Percentiles rank a stretch among this genome's conserved stretches.
phyloP scores from a whole-genome alignment of 1,140 invertebrate genomes.

The Trichoplusia ni region DNA sequence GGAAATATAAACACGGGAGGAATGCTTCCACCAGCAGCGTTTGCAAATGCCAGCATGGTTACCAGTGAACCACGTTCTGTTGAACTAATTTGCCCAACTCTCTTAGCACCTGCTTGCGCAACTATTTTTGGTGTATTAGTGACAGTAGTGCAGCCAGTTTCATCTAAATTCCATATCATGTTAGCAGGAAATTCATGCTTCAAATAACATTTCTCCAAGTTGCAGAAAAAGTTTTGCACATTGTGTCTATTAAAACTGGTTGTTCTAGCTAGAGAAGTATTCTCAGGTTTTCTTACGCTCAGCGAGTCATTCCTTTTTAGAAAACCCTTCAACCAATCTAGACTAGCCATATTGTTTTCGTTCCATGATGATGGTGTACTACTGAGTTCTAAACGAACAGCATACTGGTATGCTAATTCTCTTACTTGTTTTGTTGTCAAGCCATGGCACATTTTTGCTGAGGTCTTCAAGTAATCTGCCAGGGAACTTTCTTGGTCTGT shows the following conservation, averaged over 20 bases:
- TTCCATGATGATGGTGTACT: conserved; percentile 25
- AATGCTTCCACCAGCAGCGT: conserved; percentile 63
- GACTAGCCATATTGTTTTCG: conserved; percentile 30
- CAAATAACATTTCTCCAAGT: neutral
- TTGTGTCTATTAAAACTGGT: neutral
- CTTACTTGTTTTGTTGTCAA: conserved; percentile 35
- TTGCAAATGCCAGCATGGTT: conserved; percentile 59
- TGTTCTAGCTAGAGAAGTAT: neutral
- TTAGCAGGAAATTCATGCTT: neutral
- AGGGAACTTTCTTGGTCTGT: conserved; percentile 33
- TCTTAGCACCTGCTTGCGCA: conserved; percentile 61
- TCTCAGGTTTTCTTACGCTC: conserved; percentile 24
- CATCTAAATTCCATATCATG: neutral
- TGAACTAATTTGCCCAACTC: conserved; percentile 68
- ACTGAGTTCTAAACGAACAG: conserved; percentile 32
- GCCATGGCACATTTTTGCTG: conserved; percentile 35
- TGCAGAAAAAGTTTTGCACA: neutral
- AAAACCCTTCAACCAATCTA: conserved; percentile 34
- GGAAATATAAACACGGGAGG: conserved; percentile 76
- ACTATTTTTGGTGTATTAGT: neutral
- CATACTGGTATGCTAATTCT: conserved; percentile 37
- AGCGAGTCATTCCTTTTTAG: conserved; percentile 34
- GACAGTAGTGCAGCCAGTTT: conserved; percentile 3
- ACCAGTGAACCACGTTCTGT: conserved; percentile 70
- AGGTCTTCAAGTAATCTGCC: conserved; percentile 33